Evolutionary conservation across 2,888 invertebrate genomes (phyloP).

Genomic region (Teleogryllus oceanicus): DNA sequence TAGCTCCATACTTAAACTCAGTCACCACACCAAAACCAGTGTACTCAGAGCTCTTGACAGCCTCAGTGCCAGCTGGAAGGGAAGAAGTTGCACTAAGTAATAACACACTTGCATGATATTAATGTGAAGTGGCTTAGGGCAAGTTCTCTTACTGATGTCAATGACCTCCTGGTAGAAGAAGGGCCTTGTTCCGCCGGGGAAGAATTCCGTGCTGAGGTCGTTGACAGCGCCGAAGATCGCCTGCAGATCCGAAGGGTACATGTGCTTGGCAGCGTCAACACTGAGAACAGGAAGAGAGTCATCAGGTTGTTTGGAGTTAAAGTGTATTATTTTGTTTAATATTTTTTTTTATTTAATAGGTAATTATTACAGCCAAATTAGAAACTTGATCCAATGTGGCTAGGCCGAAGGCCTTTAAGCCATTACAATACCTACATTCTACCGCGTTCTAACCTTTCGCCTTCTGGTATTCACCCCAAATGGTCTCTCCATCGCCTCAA

Average conservation of each 20-base stretch:
- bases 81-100: too few species aligned
- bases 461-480: too few species aligned
- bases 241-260: neutral
- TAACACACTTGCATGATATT: too few species aligned
- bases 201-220: neutral
- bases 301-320: too few species aligned
- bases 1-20: slow-evolving; percentile 64
- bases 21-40: slow-evolving; percentile 61
- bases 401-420: too few species aligned
- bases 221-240: neutral
- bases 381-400: too few species aligned
- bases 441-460: too few species aligned
- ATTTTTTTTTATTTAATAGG: too few species aligned
- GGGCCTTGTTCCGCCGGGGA: slow-evolving; percentile 50
- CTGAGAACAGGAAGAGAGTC: neutral
- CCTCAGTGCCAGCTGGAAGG: slow-evolving; percentile 12
- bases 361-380: too few species aligned
- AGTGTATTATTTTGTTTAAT: too few species aligned
- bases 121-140: neutral
- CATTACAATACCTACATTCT: too few species aligned
- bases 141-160: slow-evolving; percentile 54
- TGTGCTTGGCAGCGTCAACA: slow-evolving; percentile 11
- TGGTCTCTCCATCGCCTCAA: too few species aligned
- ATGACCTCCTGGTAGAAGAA: slow-evolving; percentile 76
- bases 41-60: slow-evolving; percentile 39